Percentiles rank a stretch among this genome's conserved stretches.
Conservation (phyloP, 2,888 invertebrate genomes). For the Eristalis arbustorum region DNA sequence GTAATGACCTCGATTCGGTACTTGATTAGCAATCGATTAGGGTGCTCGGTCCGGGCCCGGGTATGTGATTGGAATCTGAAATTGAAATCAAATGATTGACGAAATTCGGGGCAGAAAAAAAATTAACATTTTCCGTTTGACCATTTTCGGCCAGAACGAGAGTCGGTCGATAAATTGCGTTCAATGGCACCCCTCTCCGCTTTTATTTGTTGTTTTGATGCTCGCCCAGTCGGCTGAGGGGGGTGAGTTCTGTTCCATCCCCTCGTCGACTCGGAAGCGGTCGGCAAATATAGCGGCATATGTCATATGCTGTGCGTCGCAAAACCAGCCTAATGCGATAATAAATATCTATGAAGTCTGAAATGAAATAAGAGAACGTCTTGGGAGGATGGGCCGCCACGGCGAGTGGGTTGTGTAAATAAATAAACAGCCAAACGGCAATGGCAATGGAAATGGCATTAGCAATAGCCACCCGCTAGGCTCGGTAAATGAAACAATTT, state of each 20-base stretch:
- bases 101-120: conserved; percentile 2
- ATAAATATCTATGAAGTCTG: conserved; percentile 70
- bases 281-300: conserved; percentile 62
- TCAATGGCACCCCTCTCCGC: conserved; percentile 4
- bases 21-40: conserved; percentile 71
- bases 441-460: not conserved
- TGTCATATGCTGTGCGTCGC: conserved; percentile 71
- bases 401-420: conserved; percentile 47
- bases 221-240: conserved; percentile 39
- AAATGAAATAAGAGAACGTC: conserved; percentile 54
- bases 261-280: conserved; percentile 10
- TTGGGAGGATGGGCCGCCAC: conserved; percentile 22
- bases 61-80: conserved; percentile 64
- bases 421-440: conserved; percentile 56
- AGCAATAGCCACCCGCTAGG: conserved; percentile 57
- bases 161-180: conserved; percentile 51
- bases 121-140: conserved; percentile 18
- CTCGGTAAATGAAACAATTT: conserved; percentile 61
- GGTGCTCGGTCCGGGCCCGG: not conserved
- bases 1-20: conserved; percentile 66
- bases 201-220: conserved; percentile 62
- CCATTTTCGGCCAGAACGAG: conserved; percentile 34
- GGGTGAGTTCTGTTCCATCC: conserved; percentile 29
- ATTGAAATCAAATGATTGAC: conserved; percentile 34
- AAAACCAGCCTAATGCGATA: conserved; percentile 68